Evolutionary conservation across 2,888 invertebrate genomes (phyloP), one percentile per base, ranked within the genome.

Genomic region (Drosophila bunnanda): DNA sequence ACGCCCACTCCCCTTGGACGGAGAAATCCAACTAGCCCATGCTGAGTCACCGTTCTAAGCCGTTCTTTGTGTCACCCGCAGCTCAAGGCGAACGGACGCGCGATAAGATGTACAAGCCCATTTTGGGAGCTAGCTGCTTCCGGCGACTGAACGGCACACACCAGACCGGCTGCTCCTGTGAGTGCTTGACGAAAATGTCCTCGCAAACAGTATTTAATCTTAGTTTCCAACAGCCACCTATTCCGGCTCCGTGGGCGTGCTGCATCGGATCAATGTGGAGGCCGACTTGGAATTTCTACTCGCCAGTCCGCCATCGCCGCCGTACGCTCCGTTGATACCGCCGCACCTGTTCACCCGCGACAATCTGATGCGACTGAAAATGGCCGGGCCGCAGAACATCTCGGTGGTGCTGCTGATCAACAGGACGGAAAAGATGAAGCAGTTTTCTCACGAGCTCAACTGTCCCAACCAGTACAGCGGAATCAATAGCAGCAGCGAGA

Each of bases 141-240:
- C 94, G 98, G 76, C 94, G 98, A 73, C 93, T 99, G 75, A 99
- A 99, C 94, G 98, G 96, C 66, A 99, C 99, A 13, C 97, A 98
- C 93, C 97, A 98, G 93, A 96, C 96, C 80, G 99, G 99, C 71
- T 99, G 99, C 92, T 95, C 97, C 57, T 98, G 98, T 98, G 94
- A 95, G 96, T 94, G 4, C 38, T 28, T 8, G 4, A 5, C 22
- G 13, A 15, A 12, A 32, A 10, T 48, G 32, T 34, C 2, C 17
- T 20, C 7, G 7, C 9, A 38, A 2, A 15, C 25, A 15, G 20
- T 9, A 28, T 12, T 0, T 43, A 56, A 28, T 28, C 10, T n/a
- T 38, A 17, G 0, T 20, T 7, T 6, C 12, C 20, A 0, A 13
- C 57, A 93, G 92, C 92, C 20, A 66, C 88, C 3, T 93, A 94